Base-by-base conservation (phyloP, 2,797 vertebrate genomes). In the Gallinago nigripennis region DNA sequence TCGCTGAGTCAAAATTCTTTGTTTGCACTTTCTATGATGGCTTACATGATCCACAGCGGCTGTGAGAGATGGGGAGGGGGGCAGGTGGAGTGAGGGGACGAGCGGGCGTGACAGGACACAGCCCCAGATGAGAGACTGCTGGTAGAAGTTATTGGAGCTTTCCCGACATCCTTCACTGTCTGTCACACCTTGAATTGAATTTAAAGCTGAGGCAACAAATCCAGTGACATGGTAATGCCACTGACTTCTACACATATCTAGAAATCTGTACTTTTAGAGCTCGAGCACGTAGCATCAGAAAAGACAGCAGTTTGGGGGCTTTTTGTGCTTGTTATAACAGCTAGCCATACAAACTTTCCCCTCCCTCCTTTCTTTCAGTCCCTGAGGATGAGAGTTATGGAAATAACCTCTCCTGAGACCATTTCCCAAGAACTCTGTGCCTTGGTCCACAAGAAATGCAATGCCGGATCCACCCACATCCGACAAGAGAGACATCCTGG, bases 391-490 rank as follows among this genome's bases (percentile, higher is more conserved):
- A 82, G 64, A 82, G 53, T 86, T 87, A 87, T 43, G 48, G 88
- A 95, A 94, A 92, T 61, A 77, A 57, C 0, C 0, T 28, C 92
- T 80, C 88, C 78, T 13, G 75, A 96, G 90, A 90, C 60, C 31
- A 46, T 88, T 97, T 95, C 90, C 78, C 90, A 95, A 95, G 83
- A 92, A 88, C 78, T 86, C 60, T 84, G 63, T 84, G 78, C 66
- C 58, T 88, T 70, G 25, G 63, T 77, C 92, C 53, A 18, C 78
- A 53, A 86, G 88, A 93, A 88, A 73, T 65, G 28, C 51, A 77
- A 2, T 31, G 43, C 28, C 6, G 2, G 68, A 90, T 77, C 88
- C 75, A 77, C 93, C 92, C 94, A 95, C 90, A 77, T 70, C 60
- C 0, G 0, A 63, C 3, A 6, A 92, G 24, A 3, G 2, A 86